Conservation (phyloP, 2,113 vertebrate species). For the Rhea americana region DNA sequence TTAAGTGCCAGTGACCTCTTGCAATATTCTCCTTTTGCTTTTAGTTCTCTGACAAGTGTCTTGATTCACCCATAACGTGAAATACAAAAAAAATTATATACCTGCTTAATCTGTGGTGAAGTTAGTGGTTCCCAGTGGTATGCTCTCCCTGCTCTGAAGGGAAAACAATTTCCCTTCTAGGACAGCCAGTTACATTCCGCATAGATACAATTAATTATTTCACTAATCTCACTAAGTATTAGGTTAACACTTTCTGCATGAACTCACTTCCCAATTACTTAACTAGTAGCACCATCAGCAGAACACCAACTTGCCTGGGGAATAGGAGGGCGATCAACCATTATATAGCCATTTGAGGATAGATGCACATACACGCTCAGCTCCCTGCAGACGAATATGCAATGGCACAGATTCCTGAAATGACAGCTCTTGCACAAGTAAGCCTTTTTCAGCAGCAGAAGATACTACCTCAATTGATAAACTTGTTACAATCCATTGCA, state of each 20-base stretch:
- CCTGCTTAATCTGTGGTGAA: not conserved
- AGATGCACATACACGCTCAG: not conserved
- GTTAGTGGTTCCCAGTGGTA: not conserved
- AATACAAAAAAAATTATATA: not conserved
- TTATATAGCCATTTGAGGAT: not conserved
- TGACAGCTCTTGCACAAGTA: not conserved
- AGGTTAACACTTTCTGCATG: not conserved
- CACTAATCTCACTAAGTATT: not conserved
- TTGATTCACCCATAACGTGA: not conserved
- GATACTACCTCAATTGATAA: not conserved
- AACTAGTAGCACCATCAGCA: not conserved
- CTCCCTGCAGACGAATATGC: not conserved
- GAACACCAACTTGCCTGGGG: not conserved
- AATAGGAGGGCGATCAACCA: not conserved
- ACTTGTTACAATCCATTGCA: not conserved
- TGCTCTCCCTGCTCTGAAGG: not conserved
- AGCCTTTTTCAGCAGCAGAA: not conserved
- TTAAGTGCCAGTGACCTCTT: not conserved
- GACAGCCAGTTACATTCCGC: not conserved
- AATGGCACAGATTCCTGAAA: not conserved
- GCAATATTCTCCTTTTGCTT: not conserved
- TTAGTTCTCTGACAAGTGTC: not conserved
- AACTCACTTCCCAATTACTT: not conserved
- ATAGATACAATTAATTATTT: slow-evolving; percentile 6
- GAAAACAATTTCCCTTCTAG: not conserved